These are phyloP conservation scores for Aspidiotus rigidus DNA, from an alignment of 2,888 invertebrate species.

Conservation along the genomic window DNA sequence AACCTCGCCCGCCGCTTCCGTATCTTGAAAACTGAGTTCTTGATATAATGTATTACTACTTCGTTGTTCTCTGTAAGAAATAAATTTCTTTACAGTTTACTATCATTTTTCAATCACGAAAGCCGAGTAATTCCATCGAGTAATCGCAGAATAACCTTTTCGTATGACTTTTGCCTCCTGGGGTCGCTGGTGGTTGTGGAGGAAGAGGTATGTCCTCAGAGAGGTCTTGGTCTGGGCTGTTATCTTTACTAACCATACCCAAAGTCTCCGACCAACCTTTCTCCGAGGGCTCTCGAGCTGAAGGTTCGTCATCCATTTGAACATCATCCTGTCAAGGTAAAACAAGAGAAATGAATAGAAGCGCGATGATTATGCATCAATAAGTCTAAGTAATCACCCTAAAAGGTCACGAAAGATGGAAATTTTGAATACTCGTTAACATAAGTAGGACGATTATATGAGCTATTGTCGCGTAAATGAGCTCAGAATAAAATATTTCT, in stretches of 20 bases:
- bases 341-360: not conserved
- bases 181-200: constrained; percentile 37
- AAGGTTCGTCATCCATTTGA: constrained; percentile 38
- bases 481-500: too few species aligned
- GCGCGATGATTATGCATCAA: not conserved
- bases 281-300: constrained; percentile 39
- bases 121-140: not conserved
- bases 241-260: constrained; percentile 40
- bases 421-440: too few species aligned
- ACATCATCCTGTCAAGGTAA: constrained; percentile 18
- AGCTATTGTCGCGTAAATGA: too few species aligned
- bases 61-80: constrained; percentile 62
- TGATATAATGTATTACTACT: constrained; percentile 86
- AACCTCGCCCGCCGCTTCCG: constrained; percentile 71
- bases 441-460: too few species aligned
- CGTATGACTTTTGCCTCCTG: constrained; percentile 41
- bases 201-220: constrained; percentile 39
- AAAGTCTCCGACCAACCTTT: constrained; percentile 41
- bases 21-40: constrained; percentile 86
- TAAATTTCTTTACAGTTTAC: constrained; percentile 1
- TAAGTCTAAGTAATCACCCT: not conserved
- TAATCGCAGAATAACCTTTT: constrained; percentile 39
- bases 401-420: not conserved
- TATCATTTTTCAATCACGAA: not conserved
- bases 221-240: constrained; percentile 39